These are phyloP conservation scores for Rhynchonycteris naso DNA, from an alignment of 2,797 vertebrate species.

Conservation along the genomic window DNA sequence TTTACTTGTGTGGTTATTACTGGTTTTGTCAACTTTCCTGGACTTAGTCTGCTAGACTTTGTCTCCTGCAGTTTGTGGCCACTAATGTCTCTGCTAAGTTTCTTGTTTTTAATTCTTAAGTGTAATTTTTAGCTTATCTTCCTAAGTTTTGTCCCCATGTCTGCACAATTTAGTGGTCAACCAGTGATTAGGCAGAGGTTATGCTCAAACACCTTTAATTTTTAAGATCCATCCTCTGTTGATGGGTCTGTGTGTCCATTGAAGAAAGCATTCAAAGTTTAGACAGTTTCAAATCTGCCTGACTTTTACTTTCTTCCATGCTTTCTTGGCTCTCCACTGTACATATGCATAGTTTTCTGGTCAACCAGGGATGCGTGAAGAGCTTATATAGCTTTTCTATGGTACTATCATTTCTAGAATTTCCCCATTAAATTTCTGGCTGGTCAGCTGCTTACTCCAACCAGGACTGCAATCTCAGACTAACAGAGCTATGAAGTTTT, in stretches of 20 bases:
- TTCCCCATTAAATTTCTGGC: background rate
- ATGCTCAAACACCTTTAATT: background rate
- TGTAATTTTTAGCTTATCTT: slow-evolving; percentile 18
- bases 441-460: background rate
- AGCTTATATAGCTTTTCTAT: background rate
- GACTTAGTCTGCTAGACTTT: background rate
- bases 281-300: background rate
- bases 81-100: background rate
- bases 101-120: background rate
- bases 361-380: background rate
- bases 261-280: background rate
- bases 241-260: background rate
- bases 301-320: background rate
- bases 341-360: background rate
- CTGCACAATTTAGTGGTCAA: background rate
- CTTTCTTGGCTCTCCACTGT: background rate
- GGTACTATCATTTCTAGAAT: slow-evolving; percentile 6
- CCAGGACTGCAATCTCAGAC: background rate
- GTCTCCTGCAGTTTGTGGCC: background rate
- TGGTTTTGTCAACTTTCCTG: slow-evolving; percentile 1
- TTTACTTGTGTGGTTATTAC: background rate
- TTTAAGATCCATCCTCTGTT: background rate
- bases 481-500: background rate
- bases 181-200: background rate
- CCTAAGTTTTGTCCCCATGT: background rate